These are phyloP conservation scores for Zalophus californianus DNA, from an alignment of 2,797 vertebrate genomes.

Conservation along the genomic window DNA sequence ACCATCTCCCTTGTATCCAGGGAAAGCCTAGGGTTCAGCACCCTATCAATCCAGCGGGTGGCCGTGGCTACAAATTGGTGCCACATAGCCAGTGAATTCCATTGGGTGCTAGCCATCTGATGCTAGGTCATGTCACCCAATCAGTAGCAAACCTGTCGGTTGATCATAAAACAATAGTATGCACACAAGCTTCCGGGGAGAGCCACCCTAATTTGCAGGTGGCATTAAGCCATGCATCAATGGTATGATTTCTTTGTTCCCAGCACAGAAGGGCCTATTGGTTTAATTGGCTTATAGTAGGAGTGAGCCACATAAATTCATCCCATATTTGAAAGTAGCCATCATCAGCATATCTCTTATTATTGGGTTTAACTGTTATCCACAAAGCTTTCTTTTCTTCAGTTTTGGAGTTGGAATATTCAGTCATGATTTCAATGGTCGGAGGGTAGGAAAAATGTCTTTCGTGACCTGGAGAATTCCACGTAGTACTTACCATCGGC, in stretches of 20 bases:
- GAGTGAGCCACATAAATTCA: not conserved
- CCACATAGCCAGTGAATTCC: not conserved
- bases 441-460: not conserved
- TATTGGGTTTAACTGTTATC: not conserved
- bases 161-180: not conserved
- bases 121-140: not conserved
- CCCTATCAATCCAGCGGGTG: not conserved
- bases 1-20: not conserved
- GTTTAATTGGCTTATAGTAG: not conserved
- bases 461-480: not conserved
- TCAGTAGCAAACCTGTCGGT: not conserved
- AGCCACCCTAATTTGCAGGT: not conserved
- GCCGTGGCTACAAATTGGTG: not conserved
- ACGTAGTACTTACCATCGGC: not conserved
- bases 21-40: not conserved
- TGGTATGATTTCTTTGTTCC: not conserved
- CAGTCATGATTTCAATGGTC: not conserved
- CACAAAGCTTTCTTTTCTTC: not conserved
- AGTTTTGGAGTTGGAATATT: not conserved
- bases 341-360: not conserved
- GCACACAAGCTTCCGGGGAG: not conserved
- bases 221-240: not conserved
- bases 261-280: not conserved
- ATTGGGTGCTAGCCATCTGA: not conserved
- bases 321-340: not conserved